Evolutionary conservation across 2,888 invertebrate genomes (phyloP).

Genomic region (Lagria hirta): DNA sequence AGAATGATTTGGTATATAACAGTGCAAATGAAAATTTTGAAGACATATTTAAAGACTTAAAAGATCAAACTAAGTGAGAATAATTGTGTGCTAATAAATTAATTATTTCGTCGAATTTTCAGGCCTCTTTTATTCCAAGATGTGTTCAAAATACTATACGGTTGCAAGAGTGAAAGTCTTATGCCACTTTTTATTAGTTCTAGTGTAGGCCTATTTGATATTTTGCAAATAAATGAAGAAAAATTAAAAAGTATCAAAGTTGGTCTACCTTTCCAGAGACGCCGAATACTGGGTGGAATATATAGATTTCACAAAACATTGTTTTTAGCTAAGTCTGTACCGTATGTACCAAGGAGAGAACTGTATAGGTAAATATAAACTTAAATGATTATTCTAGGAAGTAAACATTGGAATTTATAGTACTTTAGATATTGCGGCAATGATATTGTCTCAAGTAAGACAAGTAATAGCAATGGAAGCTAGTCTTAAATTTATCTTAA

Average conservation of each 20-base stretch:
- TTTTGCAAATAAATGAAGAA: slow-evolving; percentile 60
- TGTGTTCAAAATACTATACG: slow-evolving; percentile 60
- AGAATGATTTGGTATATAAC: slow-evolving; percentile 29
- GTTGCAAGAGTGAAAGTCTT: slow-evolving; percentile 62
- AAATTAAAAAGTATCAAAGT: slow-evolving; percentile 62
- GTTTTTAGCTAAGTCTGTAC: slow-evolving; percentile 57
- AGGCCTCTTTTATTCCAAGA: slow-evolving; percentile 59
- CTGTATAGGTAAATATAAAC: slow-evolving; percentile 49
- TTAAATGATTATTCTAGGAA: no score
- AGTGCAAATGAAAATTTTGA: slow-evolving; percentile 34
- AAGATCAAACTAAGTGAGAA: slow-evolving; percentile 3
- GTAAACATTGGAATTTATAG: no score
- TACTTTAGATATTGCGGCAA: slow-evolving; percentile 58
- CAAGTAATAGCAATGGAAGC: slow-evolving; percentile 62
- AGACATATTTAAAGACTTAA: slow-evolving; percentile 28
- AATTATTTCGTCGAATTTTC: no score
- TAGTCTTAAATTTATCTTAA: slow-evolving; percentile 58
- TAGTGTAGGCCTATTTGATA: slow-evolving; percentile 58
- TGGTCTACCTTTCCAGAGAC: slow-evolving; percentile 61
- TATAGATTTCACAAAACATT: slow-evolving; percentile 61
- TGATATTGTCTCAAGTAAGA: slow-evolving; percentile 59
- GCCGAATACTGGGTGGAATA: slow-evolving; percentile 58
- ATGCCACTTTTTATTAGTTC: slow-evolving; percentile 54
- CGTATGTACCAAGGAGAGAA: slow-evolving; percentile 46
- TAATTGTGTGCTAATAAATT: slow-evolving; percentile 8